Base-by-base conservation (phyloP, 1,140 invertebrate species). In the Penaeus japonicus region DNA sequence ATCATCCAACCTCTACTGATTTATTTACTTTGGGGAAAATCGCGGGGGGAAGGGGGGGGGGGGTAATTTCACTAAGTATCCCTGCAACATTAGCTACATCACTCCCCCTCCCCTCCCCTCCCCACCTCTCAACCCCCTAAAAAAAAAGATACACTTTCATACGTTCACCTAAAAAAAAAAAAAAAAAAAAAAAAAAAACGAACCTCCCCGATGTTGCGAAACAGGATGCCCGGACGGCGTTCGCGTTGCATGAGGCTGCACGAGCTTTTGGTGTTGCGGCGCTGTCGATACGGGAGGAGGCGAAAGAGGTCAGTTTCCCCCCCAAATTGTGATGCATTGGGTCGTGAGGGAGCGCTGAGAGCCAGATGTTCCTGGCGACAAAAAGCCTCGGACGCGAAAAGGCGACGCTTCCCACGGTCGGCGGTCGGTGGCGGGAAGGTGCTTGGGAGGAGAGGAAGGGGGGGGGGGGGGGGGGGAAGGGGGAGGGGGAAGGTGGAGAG, bases 261-360 rank as follows among this genome's bases (percentile, higher is more conserved):
- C 10, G 10, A 15, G 10, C n/a, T 47, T 7, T 12, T 47, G 47
- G 47, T 47, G 47, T 47, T 47, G 78, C 54, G 10, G 53, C 18
- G 20, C 79, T 55, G 22, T 53, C 77, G 39, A 79, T 79, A 53
- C 47, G 54, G 35, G 3, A 47, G 75, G 75, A 20, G 30, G 39
- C 27, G 35, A 22, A 20, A 24, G 54, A 35, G 32, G 75, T 0
- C 27, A 18, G 35, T 5, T 54, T 83, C 47, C 73, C 82, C 82
- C 12, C 83, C 57, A 84, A 84, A 73, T 84, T 73, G 62, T 84
- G 65, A 84, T 84, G 39, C 62, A 75, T 62, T 54, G 32, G 57
- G n/a, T 84, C 83, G 22, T 73, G 65, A 39, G 30, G 62, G 24
- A n/a, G 83, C 0, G 62, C n/a, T 35, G 82, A 75, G 32, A 47